Percentiles rank a stretch among this genome's conserved stretches.
Evolutionary conservation across 2,888 invertebrate genomes (phyloP).

Genomic region (Caenorhabditis angaria): DNA sequence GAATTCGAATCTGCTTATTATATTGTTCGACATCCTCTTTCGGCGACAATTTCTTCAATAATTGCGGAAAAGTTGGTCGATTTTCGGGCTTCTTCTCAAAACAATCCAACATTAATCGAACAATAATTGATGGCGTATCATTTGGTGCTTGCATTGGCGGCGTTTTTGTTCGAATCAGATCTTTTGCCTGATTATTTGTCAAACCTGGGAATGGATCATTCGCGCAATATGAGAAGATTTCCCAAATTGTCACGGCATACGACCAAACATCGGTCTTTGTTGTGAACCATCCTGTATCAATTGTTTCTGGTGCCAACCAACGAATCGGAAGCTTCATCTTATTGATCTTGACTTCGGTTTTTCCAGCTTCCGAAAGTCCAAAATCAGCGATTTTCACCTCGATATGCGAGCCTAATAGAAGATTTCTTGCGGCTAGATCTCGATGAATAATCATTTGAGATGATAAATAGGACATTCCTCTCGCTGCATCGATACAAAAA

Average conservation of each 20-base stretch:
- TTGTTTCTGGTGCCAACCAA: conserved; percentile 62
- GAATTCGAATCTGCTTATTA: not conserved
- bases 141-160: conserved; percentile 32
- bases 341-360: conserved; percentile 43
- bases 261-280: conserved; percentile 61
- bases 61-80: conserved; percentile 18
- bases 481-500: conserved; percentile 26
- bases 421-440: conserved; percentile 47
- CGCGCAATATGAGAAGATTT: conserved; percentile 47
- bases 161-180: conserved; percentile 15
- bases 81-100: conserved; percentile 30
- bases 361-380: conserved; percentile 41
- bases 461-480: conserved; percentile 37
- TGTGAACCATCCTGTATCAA: conserved; percentile 44
- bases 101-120: conserved; percentile 31
- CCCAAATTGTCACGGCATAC: conserved; percentile 53
- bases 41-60: conserved; percentile 26
- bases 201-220: conserved; percentile 51
- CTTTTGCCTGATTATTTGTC: conserved; percentile 45
- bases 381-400: conserved; percentile 49
- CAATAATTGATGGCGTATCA: conserved; percentile 24
- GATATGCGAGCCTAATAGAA: conserved; percentile 27
- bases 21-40: conserved; percentile 14
- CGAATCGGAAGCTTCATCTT: conserved; percentile 55
- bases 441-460: conserved; percentile 45